phyloP scores from a whole-genome alignment of 2,113 vertebrate species.

The human (Homo sapiens) region GRCh38 chrX:31960501-31961000 shows the following conservation, averaged over 20 bases:
- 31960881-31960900: conserved; percentile 63
- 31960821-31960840: conserved; percentile 72
- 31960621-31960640: background rate
- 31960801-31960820: conserved; percentile 68
- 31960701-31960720: conserved; percentile 24
- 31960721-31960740: conserved; percentile 36
- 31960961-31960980: background rate
- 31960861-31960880: conserved; percentile 59
- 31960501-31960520: background rate
- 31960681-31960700: background rate
- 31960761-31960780: conserved; percentile 61
- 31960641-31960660: background rate
- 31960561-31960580: background rate
- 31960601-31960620: background rate
- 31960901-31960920: conserved; percentile 35
- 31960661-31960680: background rate
- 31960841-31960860: conserved; percentile 65
- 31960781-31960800: conserved; percentile 59
- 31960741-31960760: conserved; percentile 65
- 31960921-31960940: conserved; percentile 52
- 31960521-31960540: background rate
- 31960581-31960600: background rate
- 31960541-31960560: background rate
- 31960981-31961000: conserved; percentile 30
- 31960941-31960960: background rate